Conservation (phyloP, 2,113 vertebrate genomes). For the cattle (Bos taurus) region DNA sequence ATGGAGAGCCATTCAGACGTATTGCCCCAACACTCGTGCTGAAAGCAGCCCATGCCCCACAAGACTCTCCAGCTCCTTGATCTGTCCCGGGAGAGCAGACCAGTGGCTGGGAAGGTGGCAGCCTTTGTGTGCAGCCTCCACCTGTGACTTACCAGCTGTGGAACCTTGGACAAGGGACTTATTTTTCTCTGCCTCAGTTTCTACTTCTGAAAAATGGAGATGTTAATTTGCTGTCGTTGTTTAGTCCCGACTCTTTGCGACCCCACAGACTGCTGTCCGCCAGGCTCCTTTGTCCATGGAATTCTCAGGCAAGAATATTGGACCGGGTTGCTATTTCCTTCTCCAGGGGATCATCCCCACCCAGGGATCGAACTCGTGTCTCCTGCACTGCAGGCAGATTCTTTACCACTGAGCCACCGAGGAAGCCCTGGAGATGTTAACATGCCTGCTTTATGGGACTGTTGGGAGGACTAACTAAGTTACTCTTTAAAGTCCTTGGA, state of each 20-base stretch:
- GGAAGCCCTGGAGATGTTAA: background rate
- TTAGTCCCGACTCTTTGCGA: background rate
- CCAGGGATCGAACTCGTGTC: background rate
- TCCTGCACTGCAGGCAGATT: background rate
- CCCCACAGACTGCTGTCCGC: rapidly evolving
- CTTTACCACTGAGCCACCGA: background rate
- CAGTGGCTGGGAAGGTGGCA: rapidly evolving
- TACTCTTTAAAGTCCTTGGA: background rate
- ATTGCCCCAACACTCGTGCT: background rate
- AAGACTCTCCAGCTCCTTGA: background rate
- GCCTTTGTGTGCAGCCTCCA: background rate
- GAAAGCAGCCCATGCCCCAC: rapidly evolving
- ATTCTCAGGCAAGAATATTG: background rate
- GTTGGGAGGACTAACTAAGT: background rate
- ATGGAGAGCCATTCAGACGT: background rate
- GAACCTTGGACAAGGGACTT: no score
- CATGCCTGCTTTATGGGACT: background rate
- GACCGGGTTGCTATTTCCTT: background rate
- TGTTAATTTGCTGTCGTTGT: background rate
- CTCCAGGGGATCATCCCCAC: background rate
- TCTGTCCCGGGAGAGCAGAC: background rate
- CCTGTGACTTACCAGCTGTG: background rate
- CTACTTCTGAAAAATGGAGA: background rate
- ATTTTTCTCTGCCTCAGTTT: background rate
- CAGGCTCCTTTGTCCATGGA: background rate